phyloP scores from a whole-genome alignment of 2,113 vertebrate genomes.

The Caretta caretta region DNA sequence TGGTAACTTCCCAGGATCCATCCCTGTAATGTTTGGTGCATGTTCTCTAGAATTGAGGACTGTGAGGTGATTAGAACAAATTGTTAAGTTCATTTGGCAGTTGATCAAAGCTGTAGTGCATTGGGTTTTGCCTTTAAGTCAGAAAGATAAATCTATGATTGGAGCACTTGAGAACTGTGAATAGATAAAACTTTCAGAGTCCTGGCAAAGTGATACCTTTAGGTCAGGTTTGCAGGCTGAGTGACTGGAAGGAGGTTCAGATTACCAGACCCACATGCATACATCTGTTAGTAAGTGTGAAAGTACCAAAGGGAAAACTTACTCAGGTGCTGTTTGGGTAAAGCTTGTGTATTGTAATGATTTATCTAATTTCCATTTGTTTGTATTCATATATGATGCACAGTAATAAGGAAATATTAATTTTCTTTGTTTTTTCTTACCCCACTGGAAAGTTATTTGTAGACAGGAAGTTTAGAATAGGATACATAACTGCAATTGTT shows the following conservation, averaged over 20 bases:
- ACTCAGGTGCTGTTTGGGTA: background rate
- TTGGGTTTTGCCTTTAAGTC: background rate
- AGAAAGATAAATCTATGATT: background rate
- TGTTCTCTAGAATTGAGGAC: background rate
- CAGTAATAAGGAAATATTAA: background rate
- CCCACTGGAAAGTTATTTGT: background rate
- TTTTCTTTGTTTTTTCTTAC: background rate
- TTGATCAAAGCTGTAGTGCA: rapidly evolving
- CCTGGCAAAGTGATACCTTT: background rate
- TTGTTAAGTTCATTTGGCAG: background rate
- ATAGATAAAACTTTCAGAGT: background rate
- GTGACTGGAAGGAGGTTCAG: background rate
- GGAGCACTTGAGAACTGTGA: background rate
- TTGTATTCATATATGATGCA: background rate
- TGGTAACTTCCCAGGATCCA: background rate
- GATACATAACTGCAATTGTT: background rate
- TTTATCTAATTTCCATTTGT: background rate
- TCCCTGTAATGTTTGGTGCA: background rate
- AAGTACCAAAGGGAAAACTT: background rate
- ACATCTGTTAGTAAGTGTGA: background rate
- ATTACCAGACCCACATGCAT: background rate
- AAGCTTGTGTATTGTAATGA: background rate
- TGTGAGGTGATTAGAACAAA: background rate
- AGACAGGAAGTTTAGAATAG: background rate
- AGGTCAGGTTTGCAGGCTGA: background rate